phyloP scores from a whole-genome alignment of 2,797 vertebrate species.

The Spinus pinus region DNA sequence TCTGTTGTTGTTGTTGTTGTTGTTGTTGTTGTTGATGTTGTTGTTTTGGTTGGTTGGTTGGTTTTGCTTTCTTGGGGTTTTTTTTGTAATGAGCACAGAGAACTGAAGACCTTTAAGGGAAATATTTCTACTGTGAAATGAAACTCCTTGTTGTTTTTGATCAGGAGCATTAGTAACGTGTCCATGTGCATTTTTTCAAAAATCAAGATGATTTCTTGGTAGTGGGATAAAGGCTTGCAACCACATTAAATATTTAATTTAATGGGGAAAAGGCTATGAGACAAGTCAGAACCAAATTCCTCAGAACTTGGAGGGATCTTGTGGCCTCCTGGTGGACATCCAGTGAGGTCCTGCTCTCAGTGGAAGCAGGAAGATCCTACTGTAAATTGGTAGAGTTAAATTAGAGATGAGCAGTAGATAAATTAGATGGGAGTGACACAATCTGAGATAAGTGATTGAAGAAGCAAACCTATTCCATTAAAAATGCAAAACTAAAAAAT shows the following conservation, averaged over 20 bases:
- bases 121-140: not conserved
- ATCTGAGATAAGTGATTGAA: not conserved
- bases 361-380: not conserved
- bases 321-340: not conserved
- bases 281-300: not conserved
- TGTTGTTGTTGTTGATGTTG: not conserved
- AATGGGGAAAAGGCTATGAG: not conserved
- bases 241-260: not conserved
- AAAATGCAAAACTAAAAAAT: not conserved
- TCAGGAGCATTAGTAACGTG: rapidly evolving
- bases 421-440: not conserved
- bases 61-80: not conserved
- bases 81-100: not conserved
- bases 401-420: not conserved
- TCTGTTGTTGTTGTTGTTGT: not conserved
- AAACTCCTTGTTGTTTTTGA: not conserved
- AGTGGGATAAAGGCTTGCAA: not conserved
- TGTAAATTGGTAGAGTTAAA: not conserved
- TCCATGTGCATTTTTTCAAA: not conserved
- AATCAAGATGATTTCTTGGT: not conserved
- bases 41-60: not conserved
- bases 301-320: not conserved
- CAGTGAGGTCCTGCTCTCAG: not conserved
- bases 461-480: not conserved
- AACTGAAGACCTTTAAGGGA: not conserved